phyloP scores from a whole-genome alignment of 1,140 invertebrate genomes.

The Bombyx mori region ASM3026992v2 NC_085109.1:8106001-8106500 shows the following conservation, averaged over 20 bases:
- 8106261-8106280: too few species aligned
- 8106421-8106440: conserved; percentile 30
- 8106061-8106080: too few species aligned
- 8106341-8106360: conserved; percentile 48
- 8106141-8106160: conserved; percentile 13
- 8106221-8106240: too few species aligned
- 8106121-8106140: conserved; percentile 7
- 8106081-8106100: too few species aligned
- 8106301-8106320: conserved; percentile 40
- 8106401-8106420: conserved; percentile 26
- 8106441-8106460: conserved; percentile 19
- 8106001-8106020: too few species aligned
- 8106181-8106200: conserved; percentile 34
- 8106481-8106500: conserved; percentile 15
- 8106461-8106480: conserved; percentile 15
- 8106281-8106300: conserved; percentile 53
- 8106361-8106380: too few species aligned
- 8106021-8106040: too few species aligned
- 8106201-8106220: too few species aligned
- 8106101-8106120: not conserved
- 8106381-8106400: conserved; percentile 27
- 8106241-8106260: too few species aligned
- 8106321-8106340: conserved; percentile 40
- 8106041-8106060: too few species aligned
- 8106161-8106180: conserved; percentile 31